phyloP scores from a whole-genome alignment of 2,797 vertebrate species.

The Ambastaia sidthimunki region DNA sequence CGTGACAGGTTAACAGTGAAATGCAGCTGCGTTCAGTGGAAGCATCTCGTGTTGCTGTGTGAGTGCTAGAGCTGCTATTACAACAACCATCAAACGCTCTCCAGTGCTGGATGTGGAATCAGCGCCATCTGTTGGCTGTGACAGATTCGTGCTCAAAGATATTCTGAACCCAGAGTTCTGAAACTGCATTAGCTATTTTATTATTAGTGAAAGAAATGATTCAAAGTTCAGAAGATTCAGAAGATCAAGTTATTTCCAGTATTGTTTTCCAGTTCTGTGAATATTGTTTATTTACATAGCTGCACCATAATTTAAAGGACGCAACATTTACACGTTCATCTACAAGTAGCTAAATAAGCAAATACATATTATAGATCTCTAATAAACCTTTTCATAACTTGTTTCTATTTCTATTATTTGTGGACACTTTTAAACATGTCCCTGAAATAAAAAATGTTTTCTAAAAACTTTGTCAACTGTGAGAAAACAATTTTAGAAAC shows the following conservation, averaged over 20 bases:
- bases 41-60: slow-evolving; percentile 72
- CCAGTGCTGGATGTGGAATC: slow-evolving; percentile 42
- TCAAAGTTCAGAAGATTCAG: too few species aligned
- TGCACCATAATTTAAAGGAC: too few species aligned
- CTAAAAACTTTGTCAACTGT: background rate
- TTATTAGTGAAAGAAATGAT: too few species aligned
- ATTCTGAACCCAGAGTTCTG: background rate
- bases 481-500: slow-evolving; percentile 4
- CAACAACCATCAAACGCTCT: slow-evolving; percentile 70
- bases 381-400: too few species aligned
- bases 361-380: too few species aligned
- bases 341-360: too few species aligned
- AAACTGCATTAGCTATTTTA: too few species aligned
- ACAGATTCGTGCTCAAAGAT: slow-evolving; percentile 6
- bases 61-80: slow-evolving; percentile 74
- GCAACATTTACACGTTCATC: too few species aligned
- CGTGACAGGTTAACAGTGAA: slow-evolving; percentile 59
- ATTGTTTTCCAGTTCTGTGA: too few species aligned
- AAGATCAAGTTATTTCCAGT: too few species aligned
- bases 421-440: background rate
- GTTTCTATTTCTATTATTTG: background rate
- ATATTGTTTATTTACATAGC: too few species aligned
- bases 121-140: slow-evolving; percentile 63
- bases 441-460: background rate
- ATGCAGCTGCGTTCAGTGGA: slow-evolving; percentile 72